Base-by-base conservation (phyloP, 2,113 vertebrate species). In the Gopherus evgoodei region DNA sequence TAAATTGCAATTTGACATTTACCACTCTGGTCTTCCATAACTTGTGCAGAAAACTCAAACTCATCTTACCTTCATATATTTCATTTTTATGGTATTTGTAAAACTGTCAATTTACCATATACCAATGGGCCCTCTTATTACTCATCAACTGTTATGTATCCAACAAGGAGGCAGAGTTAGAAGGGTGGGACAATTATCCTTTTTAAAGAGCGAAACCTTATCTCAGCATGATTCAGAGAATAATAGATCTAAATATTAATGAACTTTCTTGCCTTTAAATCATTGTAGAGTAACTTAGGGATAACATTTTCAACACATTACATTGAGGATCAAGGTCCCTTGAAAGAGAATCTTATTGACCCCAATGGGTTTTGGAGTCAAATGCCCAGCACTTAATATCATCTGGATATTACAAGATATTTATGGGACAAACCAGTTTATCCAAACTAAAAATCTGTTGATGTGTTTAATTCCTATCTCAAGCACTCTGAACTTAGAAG, bases 21-120 rank as follows among this genome's bases (percentile, higher is more conserved):
- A 69, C 87, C 86, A 22, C 42, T 4, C 2, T 11, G 53, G 80
- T 69, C 93, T 10, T 13, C 44, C 59, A 86, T 88, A 94, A 91
- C 95, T 97, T 91, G 97, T 97, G 92, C 94, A 95, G 84, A 22
- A 72, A 87, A 92, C 91, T 2, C 47, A 50, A 91, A 95, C 69
- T 49, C 4, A 81, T 93, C 86, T 95, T 84, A 59, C 14, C 76
- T 79, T 94, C 79, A 84, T 44, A 83, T 94, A 90, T 5, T 91
- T 89, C 27, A 11, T 93, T 95, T 96, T 88, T 44, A 80, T 56
- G 35, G 81, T 17, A 35, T 59, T 81, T 82, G 22, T 92, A 42
- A 80, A 91, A 44, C 4, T 84, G 86, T 72, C 86, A 87, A 90
- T 85, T 84, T 81, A 81, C 93, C 83, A 0, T 3, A 38, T 19